Percentiles rank a stretch among this genome's conserved stretches.
Evolutionary conservation across 2,113 vertebrate species (phyloP).

Genomic region (Mungos mungo): DNA sequence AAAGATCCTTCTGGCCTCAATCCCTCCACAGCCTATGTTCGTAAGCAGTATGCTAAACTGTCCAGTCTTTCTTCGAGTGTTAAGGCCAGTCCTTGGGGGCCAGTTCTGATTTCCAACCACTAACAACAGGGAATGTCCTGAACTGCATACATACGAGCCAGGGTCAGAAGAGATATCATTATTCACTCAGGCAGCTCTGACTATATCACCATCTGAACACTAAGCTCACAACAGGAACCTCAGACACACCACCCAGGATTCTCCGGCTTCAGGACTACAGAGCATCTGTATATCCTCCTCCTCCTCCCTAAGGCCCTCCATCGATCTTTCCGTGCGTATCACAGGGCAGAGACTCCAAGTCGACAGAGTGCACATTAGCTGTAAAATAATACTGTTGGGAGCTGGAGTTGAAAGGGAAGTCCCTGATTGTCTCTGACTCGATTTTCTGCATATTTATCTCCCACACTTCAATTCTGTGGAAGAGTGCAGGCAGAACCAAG

Average conservation of each 20-base stretch:
- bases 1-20: not conserved
- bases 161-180: not conserved
- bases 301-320: not conserved
- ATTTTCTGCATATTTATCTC: conserved; percentile 48
- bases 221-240: not conserved
- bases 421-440: conserved; percentile 11
- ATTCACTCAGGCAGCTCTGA: not conserved
- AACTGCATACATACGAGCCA: not conserved
- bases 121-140: not conserved
- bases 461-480: not conserved
- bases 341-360: not conserved
- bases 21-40: not conserved
- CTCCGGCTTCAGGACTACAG: not conserved
- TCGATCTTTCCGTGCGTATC: not conserved
- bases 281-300: not conserved
- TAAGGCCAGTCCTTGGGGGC: not conserved
- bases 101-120: not conserved
- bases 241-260: not conserved
- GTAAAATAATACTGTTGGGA: not conserved
- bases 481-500: not conserved
- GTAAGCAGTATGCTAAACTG: not conserved
- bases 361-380: not conserved
- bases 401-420: not conserved
- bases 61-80: not conserved
- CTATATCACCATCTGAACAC: not conserved